Base-by-base conservation (phyloP, 2,888 invertebrate species). In the Synergus japonicus region DNA sequence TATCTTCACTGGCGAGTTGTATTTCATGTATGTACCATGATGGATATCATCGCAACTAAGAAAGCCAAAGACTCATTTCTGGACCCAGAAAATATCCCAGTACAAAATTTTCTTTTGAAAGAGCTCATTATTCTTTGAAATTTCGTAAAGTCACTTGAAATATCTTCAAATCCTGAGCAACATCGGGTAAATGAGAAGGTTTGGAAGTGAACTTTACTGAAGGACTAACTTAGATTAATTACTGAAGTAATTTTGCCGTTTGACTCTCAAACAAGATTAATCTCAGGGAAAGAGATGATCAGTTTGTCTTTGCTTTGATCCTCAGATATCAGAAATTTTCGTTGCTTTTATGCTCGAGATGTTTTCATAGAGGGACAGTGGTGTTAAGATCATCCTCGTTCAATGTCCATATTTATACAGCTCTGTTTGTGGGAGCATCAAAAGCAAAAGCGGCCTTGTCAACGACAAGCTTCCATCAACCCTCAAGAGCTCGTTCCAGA, bases 1-100 rank as follows among this genome's bases (percentile, higher is more conserved):
- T 79, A 79, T 78, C 78, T 78, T 77, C 76, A 76, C 82, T 79
- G 79, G 78, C 79, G 79, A 80, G 78, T 83, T 77, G 78, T 81
- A 64, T 66, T 73, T 78, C 44, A 46, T 77, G 67, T 77, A 22
- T 81, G 82, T 82, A 77, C 69, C 65, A 78, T 76, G 63, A 69
- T 41, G 79, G 73, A 80, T 73, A 80, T 79, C 60, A 69, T 12
- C 49, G 22, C 22, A 69, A 49, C 29, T 49, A 22, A 49, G 49
- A 13, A 46, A 46, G 69, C 15, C 22, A 49, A 29, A 69, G 46
- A 54, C n/a, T 29, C 29, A 29, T 29, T 29, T 3, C 29, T 29
- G 29, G 3, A 29, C 3, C 29, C 29, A 29, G 29, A 29, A 29
- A 29, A 29, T 29, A 29, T 29, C 29, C 29, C 29, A 29, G 29